Base-by-base conservation (phyloP, 2,888 invertebrate species). In the Panopea generosa region DNA sequence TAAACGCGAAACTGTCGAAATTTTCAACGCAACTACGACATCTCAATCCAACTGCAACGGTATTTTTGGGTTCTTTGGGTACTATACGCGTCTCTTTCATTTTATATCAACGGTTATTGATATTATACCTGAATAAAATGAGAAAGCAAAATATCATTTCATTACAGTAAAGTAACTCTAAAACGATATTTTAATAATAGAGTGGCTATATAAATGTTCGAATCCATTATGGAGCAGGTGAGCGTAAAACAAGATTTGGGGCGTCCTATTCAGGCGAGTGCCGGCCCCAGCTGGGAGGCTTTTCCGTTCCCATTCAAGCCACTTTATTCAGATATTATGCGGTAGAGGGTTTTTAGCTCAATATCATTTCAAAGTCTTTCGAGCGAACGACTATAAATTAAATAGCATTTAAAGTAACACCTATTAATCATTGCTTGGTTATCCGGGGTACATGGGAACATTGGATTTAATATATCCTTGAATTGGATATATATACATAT, bases 191-290 rank as follows among this genome's bases (percentile, higher is more conserved):
- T 69, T 56, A 33, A 63, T 52, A 60, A 38, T 24, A 56, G 57
- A 26, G 40, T 20, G n/a, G 60, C 52, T 72, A 56, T 33, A 77
- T 68, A 68, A 61, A 55, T 49, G 56, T 55, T 29, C 33, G 11
- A 29, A 33, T 52, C 60, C 53, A 65, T 72, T 72, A 65, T 60
- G 50, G 60, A 29, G 40, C 68, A 69, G 16, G 53, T 26, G 61
- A 47, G 65, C 68, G 77, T 72, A 27, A 77, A 77, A 77, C 77
- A 66, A 45, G 77, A 77, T 72, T 77, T 65, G 67, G 27, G 49
- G 18, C 9, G 38, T 11, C 26, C 26, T 53, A 68, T 77, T 43
- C 62, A 50, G 11, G 33, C 24, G 49, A 40, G 47, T 65, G 67
- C 60, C 65, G 40, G 22, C 11, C 56, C 45, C 68, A 47, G 52